Evolutionary conservation across 2,797 vertebrate species (phyloP).

Genomic region (Prunella strophiata): DNA sequence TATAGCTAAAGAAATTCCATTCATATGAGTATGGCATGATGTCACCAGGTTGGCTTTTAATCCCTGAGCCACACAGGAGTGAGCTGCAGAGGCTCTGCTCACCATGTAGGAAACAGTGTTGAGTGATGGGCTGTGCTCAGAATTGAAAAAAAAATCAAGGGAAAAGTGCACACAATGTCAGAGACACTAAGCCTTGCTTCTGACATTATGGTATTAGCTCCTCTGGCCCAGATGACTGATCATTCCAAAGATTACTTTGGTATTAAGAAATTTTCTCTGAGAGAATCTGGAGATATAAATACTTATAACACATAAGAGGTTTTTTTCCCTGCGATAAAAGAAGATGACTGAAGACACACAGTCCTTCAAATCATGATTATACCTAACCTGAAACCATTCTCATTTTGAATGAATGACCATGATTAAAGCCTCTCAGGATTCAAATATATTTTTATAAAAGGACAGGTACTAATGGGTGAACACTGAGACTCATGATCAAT

Average conservation of each 20-base stretch:
- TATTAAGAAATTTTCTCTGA: background rate
- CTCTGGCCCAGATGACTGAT: background rate
- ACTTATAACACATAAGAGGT: background rate
- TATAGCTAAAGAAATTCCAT: background rate
- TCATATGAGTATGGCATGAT: background rate
- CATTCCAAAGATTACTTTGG: background rate
- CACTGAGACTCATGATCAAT: background rate
- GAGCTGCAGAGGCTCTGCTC: background rate
- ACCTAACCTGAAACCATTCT: background rate
- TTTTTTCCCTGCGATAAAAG: background rate
- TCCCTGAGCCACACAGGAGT: background rate
- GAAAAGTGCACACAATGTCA: background rate
- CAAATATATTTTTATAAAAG: background rate
- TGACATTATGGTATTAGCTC: background rate
- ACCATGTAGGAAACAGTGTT: background rate
- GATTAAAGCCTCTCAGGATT: background rate
- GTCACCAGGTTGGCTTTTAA: background rate
- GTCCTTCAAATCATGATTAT: background rate
- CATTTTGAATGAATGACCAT: background rate
- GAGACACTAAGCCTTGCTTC: background rate
- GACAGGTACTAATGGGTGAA: background rate
- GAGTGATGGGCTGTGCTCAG: background rate
- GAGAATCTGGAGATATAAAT: background rate
- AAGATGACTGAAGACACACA: background rate
- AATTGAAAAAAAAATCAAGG: background rate